Percentiles rank a stretch among this genome's conserved stretches.
Evolutionary conservation across 2,797 vertebrate genomes (phyloP).

Genomic region (Zonotrichia albicollis): DNA sequence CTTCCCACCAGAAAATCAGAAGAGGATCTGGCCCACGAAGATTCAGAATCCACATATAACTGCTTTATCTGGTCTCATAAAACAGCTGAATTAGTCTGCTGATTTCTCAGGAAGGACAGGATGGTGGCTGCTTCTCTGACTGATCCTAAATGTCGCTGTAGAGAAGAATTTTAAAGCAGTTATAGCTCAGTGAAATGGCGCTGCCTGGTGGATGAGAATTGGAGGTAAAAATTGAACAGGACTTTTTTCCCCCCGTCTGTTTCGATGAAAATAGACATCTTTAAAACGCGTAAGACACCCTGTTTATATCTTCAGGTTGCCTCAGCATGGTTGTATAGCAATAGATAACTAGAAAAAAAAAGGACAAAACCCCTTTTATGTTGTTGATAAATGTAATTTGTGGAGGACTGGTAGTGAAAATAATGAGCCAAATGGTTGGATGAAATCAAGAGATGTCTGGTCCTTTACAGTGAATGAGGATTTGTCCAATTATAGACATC

Average conservation of each 20-base stretch:
- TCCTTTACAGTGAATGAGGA: not conserved
- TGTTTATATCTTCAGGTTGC: not conserved
- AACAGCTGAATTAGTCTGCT: not conserved
- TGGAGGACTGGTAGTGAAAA: not conserved
- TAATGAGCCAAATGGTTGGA: not conserved
- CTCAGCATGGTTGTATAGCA: not conserved
- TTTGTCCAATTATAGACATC: not conserved
- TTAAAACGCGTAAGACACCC: not conserved
- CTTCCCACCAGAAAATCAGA: not conserved
- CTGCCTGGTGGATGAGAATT: not conserved
- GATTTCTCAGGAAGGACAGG: not conserved
- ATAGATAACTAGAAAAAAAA: not conserved
- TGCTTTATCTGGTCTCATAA: not conserved
- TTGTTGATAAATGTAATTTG: not conserved
- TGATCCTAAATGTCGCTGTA: not conserved
- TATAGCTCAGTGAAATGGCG: not conserved
- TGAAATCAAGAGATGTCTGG: not conserved
- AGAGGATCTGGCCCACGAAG: not conserved
- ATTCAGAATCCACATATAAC: not conserved
- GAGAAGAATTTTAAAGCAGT: not conserved
- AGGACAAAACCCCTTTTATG: not conserved
- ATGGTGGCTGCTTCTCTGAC: not conserved
- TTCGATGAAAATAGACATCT: not conserved
- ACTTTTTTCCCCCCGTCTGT: fast-evolving
- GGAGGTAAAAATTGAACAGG: not conserved